A percentile compares a stretch with the other conserved stretches of the same genome.
Conservation (phyloP, 2,113 vertebrate genomes). For the Erinaceus europaeus region DNA sequence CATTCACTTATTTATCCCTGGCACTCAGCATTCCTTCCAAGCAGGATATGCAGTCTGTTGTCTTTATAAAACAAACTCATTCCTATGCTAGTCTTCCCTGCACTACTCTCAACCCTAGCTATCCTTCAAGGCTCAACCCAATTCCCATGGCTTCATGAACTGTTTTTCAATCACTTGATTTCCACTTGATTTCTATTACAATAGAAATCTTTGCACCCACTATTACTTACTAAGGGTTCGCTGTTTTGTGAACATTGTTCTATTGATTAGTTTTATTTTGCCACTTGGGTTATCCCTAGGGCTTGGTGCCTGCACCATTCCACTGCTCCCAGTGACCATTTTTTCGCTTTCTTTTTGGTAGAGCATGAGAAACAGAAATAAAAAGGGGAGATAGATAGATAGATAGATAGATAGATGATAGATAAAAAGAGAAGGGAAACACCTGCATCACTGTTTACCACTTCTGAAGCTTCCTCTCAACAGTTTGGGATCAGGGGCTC, state of each 20-base stretch:
- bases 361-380: too few species aligned
- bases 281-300: too few species aligned
- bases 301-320: too few species aligned
- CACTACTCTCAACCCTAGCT: neutral
- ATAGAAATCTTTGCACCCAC: neutral
- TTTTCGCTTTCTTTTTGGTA: too few species aligned
- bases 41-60: neutral
- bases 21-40: neutral
- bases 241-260: neutral
- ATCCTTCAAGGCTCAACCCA: neutral
- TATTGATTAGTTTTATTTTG: too few species aligned
- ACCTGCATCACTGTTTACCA: too few species aligned
- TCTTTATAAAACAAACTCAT: neutral
- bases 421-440: too few species aligned
- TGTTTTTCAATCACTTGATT: neutral
- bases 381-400: too few species aligned
- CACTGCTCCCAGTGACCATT: too few species aligned
- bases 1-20: neutral
- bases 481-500: too few species aligned
- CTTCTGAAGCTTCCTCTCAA: too few species aligned
- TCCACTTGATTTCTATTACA: neutral
- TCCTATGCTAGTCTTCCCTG: neutral
- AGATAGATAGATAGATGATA: too few species aligned
- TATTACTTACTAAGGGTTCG: conserved; percentile 17
- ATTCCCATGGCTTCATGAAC: neutral